Evolutionary conservation across 1,140 invertebrate species (phyloP).

Genomic region (Ruditapes philippinarum): DNA sequence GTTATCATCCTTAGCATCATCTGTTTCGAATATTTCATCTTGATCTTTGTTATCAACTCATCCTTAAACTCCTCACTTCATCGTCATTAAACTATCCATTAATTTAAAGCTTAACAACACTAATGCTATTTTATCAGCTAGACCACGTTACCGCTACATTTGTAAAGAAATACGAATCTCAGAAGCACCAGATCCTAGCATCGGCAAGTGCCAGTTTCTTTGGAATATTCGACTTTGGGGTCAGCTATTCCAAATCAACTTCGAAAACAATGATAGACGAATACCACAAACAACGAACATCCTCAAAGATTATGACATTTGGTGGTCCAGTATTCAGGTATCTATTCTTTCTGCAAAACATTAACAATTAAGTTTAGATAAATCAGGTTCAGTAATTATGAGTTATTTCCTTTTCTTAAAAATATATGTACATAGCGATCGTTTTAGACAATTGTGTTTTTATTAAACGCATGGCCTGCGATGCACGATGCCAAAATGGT

Average conservation of each 20-base stretch:
- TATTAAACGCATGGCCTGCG: no score
- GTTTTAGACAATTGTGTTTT: no score
- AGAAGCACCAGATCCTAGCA: slow-evolving; percentile 35
- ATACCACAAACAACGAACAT: slow-evolving; percentile 43
- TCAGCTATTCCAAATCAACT: background rate
- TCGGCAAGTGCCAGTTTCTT: slow-evolving; percentile 66
- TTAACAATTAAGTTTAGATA: background rate
- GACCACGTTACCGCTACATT: slow-evolving; percentile 30
- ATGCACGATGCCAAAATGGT: no score
- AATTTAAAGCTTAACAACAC: no score
- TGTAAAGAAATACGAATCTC: slow-evolving; percentile 14
- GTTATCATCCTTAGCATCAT: no score
- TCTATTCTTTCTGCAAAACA: background rate
- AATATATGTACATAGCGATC: no score
- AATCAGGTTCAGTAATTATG: background rate
- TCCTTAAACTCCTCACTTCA: no score
- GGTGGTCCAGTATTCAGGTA: slow-evolving; percentile 71
- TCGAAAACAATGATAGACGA: slow-evolving; percentile 20
- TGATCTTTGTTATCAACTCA: no score
- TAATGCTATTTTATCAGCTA: background rate
- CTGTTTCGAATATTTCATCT: no score
- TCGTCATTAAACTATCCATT: no score
- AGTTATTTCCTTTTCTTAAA: no score
- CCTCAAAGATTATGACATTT: slow-evolving; percentile 65
- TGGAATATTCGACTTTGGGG: slow-evolving; percentile 26